phyloP scores from a whole-genome alignment of 2,888 invertebrate genomes.

The Drosophila buzzatii region DNA sequence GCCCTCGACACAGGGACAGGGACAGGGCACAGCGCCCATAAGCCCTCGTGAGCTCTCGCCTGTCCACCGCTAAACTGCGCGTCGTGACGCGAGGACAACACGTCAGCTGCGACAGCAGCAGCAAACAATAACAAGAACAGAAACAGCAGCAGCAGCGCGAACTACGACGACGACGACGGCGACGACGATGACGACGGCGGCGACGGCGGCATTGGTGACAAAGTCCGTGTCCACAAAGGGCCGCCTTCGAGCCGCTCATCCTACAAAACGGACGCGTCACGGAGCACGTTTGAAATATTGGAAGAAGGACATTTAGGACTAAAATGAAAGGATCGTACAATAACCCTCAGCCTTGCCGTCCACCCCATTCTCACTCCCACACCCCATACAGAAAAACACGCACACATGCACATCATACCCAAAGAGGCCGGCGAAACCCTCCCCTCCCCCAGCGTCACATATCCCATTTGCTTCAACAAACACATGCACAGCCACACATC shows the following conservation, averaged over 20 bases:
- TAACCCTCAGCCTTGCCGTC: constrained; percentile 68
- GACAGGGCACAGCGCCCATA: constrained; percentile 37
- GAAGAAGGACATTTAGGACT: constrained; percentile 82
- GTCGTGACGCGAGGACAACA: constrained; percentile 74
- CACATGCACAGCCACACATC: constrained; percentile 49
- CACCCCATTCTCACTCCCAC: constrained; percentile 34
- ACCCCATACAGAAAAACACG: constrained; percentile 40
- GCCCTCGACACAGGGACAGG: constrained; percentile 14
- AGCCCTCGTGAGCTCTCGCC: constrained; percentile 52
- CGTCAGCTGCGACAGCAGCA: constrained; percentile 76
- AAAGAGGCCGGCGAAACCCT: constrained; percentile 60
- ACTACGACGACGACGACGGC: constrained; percentile 13
- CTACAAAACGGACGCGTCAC: constrained; percentile 79
- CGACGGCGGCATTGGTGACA: constrained; percentile 39
- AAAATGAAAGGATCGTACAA: constrained; percentile 80
- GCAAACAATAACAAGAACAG: constrained; percentile 63
- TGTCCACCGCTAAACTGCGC: constrained; percentile 66
- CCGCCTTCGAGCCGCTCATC: constrained; percentile 66
- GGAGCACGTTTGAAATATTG: constrained; percentile 83
- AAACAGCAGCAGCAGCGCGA: constrained; percentile 22
- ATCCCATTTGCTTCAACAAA: constrained; percentile 79
- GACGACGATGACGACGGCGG: not conserved
- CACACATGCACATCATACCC: constrained; percentile 56
- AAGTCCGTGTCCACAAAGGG: constrained; percentile 73
- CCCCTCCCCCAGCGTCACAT: constrained; percentile 52